Conservation (phyloP, 2,113 vertebrate species). For the Eptesicus fuscus region DNA sequence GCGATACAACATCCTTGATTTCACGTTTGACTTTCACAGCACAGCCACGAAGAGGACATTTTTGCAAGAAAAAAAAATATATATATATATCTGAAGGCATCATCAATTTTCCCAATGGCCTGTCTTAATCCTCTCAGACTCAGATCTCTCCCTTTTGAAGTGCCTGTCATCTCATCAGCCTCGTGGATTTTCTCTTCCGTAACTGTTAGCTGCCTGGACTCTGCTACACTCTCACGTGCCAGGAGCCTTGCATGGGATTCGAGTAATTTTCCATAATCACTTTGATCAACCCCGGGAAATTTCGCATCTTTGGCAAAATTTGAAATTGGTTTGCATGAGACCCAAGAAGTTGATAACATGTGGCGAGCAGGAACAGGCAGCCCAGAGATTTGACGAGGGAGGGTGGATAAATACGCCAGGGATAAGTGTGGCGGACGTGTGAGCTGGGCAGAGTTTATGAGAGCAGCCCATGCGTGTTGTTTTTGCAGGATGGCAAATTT, state of each 20-base stretch:
- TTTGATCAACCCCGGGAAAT: constrained; percentile 56
- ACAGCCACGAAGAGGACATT: constrained; percentile 45
- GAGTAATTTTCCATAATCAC: constrained; percentile 33
- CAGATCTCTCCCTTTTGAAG: constrained; percentile 61
- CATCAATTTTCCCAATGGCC: constrained; percentile 69
- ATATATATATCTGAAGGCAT: neutral
- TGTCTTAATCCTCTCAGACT: constrained; percentile 57
- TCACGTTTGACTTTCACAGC: constrained; percentile 30
- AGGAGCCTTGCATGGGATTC: neutral
- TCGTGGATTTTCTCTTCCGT: neutral
- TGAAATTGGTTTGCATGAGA: neutral
- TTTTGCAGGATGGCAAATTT: neutral
- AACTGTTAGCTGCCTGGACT: constrained; percentile 28
- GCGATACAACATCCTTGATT: neutral
- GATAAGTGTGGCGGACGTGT: fast-evolving
- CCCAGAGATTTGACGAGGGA: too few species aligned
- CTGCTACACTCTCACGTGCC: neutral
- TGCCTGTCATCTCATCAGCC: constrained; percentile 45
- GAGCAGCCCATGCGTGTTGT: neutral
- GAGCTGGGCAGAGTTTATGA: neutral
- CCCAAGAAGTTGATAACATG: neutral
- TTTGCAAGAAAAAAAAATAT: constrained; percentile 5
- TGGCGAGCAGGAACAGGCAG: neutral
- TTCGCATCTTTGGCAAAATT: constrained; percentile 37
- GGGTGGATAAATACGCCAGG: fast-evolving